A percentile compares a stretch with the other conserved stretches of the same genome.
Evolutionary conservation across 1,140 invertebrate species (phyloP).

Genomic region (Epicauta chinensis): DNA sequence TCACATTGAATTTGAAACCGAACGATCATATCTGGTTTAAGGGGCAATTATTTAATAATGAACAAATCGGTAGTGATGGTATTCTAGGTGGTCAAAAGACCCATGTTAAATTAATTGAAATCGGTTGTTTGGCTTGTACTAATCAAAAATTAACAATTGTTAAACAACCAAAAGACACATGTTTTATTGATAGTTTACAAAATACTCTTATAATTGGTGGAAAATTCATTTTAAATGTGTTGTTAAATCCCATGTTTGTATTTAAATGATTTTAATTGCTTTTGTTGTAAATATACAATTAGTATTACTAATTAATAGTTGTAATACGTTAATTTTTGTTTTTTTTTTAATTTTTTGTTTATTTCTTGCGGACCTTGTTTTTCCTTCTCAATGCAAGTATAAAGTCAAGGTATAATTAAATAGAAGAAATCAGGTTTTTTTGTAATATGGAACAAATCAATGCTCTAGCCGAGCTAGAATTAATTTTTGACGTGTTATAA

Average conservation of each 20-base stretch:
- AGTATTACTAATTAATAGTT: too few relatives aligned
- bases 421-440: too few relatives aligned
- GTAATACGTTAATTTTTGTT: too few relatives aligned
- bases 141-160: slow-evolving; percentile 47
- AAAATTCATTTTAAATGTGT: slow-evolving; percentile 67
- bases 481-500: too few relatives aligned
- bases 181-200: slow-evolving; percentile 45
- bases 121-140: slow-evolving; percentile 61
- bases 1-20: slow-evolving; percentile 55
- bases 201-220: slow-evolving; percentile 55
- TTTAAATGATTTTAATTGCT: slow-evolving; percentile 52
- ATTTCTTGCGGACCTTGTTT: too few relatives aligned
- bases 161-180: slow-evolving; percentile 44
- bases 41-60: slow-evolving; percentile 48
- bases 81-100: slow-evolving; percentile 51
- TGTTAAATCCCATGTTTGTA: slow-evolving; percentile 67
- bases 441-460: too few relatives aligned
- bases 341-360: too few relatives aligned
- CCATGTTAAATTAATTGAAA: slow-evolving; percentile 54
- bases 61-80: slow-evolving; percentile 36
- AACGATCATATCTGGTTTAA: slow-evolving; percentile 68
- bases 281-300: background rate
- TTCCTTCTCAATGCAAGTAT: too few relatives aligned
- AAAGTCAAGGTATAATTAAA: too few relatives aligned
- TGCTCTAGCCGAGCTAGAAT: too few relatives aligned